Evolutionary conservation across 2,888 invertebrate genomes (phyloP).

Genomic region (Nasonovia ribisnigri): DNA sequence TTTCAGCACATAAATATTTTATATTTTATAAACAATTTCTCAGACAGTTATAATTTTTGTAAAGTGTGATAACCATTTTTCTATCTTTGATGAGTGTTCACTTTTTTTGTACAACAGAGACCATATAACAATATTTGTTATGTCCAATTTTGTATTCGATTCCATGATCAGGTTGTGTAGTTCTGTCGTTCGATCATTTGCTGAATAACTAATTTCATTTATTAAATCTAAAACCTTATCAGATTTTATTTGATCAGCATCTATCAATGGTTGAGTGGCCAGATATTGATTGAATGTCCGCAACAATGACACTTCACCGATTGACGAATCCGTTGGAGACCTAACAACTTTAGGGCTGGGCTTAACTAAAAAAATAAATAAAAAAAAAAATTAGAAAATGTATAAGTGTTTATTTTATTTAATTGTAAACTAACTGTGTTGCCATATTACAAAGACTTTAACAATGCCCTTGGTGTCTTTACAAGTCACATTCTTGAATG

Average conservation of each 20-base stretch:
- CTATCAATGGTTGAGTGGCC: background rate
- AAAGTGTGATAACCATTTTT: slow-evolving; percentile 35
- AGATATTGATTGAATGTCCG: slow-evolving; percentile 28
- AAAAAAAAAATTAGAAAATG: background rate
- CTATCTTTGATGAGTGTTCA: background rate
- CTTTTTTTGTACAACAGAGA: slow-evolving; percentile 55
- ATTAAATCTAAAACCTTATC: slow-evolving; percentile 22
- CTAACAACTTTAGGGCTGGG: slow-evolving; percentile 28
- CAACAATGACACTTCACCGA: slow-evolving; percentile 40
- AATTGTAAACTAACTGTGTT: slow-evolving; percentile 36
- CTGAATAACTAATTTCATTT: background rate
- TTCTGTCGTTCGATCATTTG: slow-evolving; percentile 31
- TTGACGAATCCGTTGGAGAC: background rate
- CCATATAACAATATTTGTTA: slow-evolving; percentile 38
- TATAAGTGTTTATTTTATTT: background rate
- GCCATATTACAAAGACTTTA: slow-evolving; percentile 55
- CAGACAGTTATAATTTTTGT: slow-evolving; percentile 24
- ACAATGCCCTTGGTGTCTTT: background rate
- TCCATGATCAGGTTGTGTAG: slow-evolving; percentile 12
- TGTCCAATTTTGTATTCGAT: slow-evolving; percentile 23
- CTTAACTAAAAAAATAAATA: slow-evolving; percentile 35
- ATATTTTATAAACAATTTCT: background rate
- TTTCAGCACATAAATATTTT: background rate
- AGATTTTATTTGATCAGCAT: slow-evolving; percentile 31
- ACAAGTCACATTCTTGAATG: slow-evolving; percentile 37